A percentile compares a stretch with the other conserved stretches of the same genome.
These are phyloP conservation scores for Stenurella melanura DNA, from an alignment of 2,888 invertebrate species.

Conservation along the genomic window DNA sequence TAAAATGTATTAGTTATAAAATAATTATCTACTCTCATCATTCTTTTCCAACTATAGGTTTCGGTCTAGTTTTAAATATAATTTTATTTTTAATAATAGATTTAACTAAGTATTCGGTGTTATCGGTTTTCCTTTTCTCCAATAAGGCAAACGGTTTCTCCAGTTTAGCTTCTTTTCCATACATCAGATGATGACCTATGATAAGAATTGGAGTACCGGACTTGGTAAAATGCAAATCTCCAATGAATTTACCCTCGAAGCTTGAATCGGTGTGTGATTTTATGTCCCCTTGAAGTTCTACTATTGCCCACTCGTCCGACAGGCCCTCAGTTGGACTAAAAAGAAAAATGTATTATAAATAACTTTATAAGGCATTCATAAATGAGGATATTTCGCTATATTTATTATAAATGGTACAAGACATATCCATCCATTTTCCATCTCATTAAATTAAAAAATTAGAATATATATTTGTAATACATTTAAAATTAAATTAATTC, in stretches of 20 bases:
- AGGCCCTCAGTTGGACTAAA: slow-evolving; percentile 62
- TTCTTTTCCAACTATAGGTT: slow-evolving; percentile 84
- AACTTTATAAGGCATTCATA: neutral
- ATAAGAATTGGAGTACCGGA: slow-evolving; percentile 86
- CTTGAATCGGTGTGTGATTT: slow-evolving; percentile 75
- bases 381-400: neutral
- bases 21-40: neutral
- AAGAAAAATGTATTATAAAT: slow-evolving; percentile 42
- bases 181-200: slow-evolving; percentile 92
- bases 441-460: too few relatives aligned
- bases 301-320: slow-evolving; percentile 84
- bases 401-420: neutral
- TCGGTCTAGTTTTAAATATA: slow-evolving; percentile 91
- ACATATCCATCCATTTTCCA: too few relatives aligned
- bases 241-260: slow-evolving; percentile 82
- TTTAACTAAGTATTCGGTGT: slow-evolving; percentile 82
- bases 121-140: slow-evolving; percentile 76
- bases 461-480: too few relatives aligned
- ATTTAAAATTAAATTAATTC: too few relatives aligned
- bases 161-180: slow-evolving; percentile 87
- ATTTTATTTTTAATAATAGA: slow-evolving; percentile 90
- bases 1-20: neutral
- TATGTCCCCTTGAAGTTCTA: slow-evolving; percentile 93
- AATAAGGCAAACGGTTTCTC: slow-evolving; percentile 92
- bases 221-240: slow-evolving; percentile 89